These are phyloP conservation scores for Anhinga rufa DNA, from an alignment of 2,113 vertebrate species.

Conservation along the genomic window DNA sequence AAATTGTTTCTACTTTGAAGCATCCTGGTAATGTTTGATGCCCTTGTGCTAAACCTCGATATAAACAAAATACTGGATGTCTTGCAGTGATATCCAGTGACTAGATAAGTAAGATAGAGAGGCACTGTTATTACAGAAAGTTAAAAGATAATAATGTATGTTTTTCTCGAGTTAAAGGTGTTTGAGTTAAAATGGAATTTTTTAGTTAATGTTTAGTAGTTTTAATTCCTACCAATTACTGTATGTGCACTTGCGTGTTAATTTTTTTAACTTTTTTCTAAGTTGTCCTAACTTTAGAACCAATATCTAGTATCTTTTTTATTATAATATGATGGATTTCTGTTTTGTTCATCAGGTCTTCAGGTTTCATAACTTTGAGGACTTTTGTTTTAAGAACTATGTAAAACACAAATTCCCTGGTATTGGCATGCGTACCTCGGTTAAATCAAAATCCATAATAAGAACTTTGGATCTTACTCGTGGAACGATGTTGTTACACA, in stretches of 20 bases:
- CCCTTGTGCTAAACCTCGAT: neutral
- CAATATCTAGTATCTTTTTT: neutral
- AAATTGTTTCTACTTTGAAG: neutral
- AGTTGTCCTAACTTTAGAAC: neutral
- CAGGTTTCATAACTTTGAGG: neutral
- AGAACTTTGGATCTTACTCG: neutral
- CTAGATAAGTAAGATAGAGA: neutral
- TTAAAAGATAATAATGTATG: neutral
- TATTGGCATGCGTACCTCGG: neutral
- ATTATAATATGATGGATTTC: neutral
- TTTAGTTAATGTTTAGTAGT: neutral
- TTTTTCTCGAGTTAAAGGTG: neutral
- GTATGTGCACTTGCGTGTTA: fast-evolving
- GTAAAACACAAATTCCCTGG: neutral
- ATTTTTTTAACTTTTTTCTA: neutral
- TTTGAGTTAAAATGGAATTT: neutral
- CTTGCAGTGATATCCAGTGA: neutral
- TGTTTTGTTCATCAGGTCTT: neutral
- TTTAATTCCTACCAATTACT: neutral
- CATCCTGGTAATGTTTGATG: neutral
- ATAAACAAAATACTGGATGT: neutral
- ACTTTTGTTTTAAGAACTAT: neutral
- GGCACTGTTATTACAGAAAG: neutral
- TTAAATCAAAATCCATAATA: neutral
- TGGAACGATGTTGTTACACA: neutral